Conservation (phyloP, 2,888 invertebrate genomes). For the Crematogaster levior region DNA sequence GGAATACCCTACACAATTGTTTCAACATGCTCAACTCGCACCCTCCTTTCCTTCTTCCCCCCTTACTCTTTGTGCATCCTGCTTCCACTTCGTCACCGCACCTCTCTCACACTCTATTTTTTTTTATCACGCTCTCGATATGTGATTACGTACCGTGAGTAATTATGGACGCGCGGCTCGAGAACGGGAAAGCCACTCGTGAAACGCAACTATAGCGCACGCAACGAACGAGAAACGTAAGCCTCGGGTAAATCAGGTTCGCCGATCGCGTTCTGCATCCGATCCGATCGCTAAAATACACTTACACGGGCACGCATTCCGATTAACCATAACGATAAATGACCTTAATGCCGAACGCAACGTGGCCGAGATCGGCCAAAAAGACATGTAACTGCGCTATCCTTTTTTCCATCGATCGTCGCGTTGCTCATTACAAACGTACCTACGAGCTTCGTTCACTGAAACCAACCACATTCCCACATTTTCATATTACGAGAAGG, state of each 20-base stretch:
- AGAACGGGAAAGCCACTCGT: conserved; percentile 36
- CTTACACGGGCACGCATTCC: conserved; percentile 26
- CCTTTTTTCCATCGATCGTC: conserved; percentile 37
- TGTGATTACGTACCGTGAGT: conserved; percentile 59
- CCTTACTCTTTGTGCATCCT: not conserved
- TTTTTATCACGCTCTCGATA: conserved; percentile 50
- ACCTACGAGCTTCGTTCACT: not conserved
- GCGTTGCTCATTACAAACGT: not conserved
- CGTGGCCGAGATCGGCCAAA: conserved; percentile 27
- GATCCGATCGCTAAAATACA: conserved; percentile 45
- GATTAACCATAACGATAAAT: conserved; percentile 52
- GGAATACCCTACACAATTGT: not conserved
- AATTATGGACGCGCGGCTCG: conserved; percentile 63
- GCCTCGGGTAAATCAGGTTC: conserved; percentile 45
- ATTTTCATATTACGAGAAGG: conserved; percentile 15
- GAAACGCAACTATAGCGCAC: conserved; percentile 42
- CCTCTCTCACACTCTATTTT: conserved; percentile 9
- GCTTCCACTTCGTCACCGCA: conserved; percentile 10
- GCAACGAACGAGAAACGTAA: conserved; percentile 52
- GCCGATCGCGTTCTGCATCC: conserved; percentile 51
- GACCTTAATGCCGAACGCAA: conserved; percentile 42
- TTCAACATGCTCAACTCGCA: not conserved
- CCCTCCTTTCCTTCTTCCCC: not conserved
- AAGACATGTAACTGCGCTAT: conserved; percentile 39
- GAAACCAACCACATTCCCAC: not conserved